These are phyloP conservation scores for Cavia porcellus DNA, from an alignment of 2,113 vertebrate species.

Conservation along the genomic window DNA sequence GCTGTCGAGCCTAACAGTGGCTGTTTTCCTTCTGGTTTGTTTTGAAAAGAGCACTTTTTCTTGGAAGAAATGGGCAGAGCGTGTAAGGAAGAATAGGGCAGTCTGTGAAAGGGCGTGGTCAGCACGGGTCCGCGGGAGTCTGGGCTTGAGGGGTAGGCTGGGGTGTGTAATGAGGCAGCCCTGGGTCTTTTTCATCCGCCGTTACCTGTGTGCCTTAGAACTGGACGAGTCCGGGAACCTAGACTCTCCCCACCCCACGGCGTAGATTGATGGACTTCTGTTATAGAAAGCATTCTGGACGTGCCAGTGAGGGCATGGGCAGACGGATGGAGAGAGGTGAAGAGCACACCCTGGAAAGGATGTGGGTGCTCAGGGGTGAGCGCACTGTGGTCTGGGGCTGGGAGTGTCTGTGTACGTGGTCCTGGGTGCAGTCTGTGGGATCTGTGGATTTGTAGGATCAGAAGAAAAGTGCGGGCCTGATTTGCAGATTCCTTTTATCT, in stretches of 20 bases:
- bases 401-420: not conserved
- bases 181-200: not conserved
- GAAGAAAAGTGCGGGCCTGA: not conserved
- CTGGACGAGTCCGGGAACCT: not conserved
- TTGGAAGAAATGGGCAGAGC: not conserved
- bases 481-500: not conserved
- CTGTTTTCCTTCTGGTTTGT: conserved; percentile 20
- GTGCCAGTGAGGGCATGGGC: not conserved
- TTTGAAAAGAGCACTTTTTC: not conserved
- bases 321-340: not conserved
- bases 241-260: not conserved
- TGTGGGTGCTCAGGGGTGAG: not conserved
- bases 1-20: not conserved
- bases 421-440: not conserved
- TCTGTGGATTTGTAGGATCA: not conserved
- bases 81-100: not conserved
- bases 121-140: not conserved
- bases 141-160: not conserved
- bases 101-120: not conserved
- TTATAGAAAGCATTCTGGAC: not conserved
- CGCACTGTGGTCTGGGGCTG: not conserved
- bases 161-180: not conserved
- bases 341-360: not conserved
- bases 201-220: not conserved
- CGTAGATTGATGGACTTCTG: not conserved